Base-by-base conservation (phyloP, 1,140 invertebrate species). In the Camponotus vicinus region DNA sequence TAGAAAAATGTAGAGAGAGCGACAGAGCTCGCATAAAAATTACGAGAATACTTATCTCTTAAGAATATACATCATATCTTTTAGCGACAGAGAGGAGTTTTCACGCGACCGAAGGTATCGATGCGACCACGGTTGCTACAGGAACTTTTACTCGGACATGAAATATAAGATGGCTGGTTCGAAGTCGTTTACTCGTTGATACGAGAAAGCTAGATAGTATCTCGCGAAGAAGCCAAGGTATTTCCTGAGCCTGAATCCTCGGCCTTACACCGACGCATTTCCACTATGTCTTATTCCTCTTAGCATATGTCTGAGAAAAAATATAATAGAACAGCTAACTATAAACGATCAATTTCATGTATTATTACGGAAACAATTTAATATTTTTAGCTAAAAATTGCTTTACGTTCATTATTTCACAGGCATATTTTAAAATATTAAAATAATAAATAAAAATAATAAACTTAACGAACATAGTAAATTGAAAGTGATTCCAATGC, bases 161-260 rank as follows among this genome's bases (percentile, higher is more conserved):
- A 92, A 93, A 93, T 93, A 94, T 67, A 89, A 90, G 87, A 59
- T 69, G 76, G 75, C 64, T 49, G 69, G 79, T 90, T 90, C 75
- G 85, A 87, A 70, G 79, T 93, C 91, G 93, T 93, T 93, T 93
- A 93, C 86, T 90, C 92, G 89, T 63, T 93, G 92, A 93, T 93
- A 93, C 92, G 91, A 91, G 93, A 93, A 93, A 93, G 92, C 91
- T 76, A 92, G 75, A 92, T 92, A 87, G 88, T 80, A 91, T 91
- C 91, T 93, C 83, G 90, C 89, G 77, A 80, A 69, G 77, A 82
- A 92, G 92, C 89, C 87, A 91, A 91, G 85, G 90, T 90, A 89
- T 90, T 90, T 75, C 59, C 55, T 69, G 76, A 87, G 83, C 78
- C 71, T 55, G 27, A 87, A 69, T 85, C 75, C 40, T 21, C 3